Evolutionary conservation across 2,888 invertebrate genomes (phyloP).

Genomic region (Molanna angustata): DNA sequence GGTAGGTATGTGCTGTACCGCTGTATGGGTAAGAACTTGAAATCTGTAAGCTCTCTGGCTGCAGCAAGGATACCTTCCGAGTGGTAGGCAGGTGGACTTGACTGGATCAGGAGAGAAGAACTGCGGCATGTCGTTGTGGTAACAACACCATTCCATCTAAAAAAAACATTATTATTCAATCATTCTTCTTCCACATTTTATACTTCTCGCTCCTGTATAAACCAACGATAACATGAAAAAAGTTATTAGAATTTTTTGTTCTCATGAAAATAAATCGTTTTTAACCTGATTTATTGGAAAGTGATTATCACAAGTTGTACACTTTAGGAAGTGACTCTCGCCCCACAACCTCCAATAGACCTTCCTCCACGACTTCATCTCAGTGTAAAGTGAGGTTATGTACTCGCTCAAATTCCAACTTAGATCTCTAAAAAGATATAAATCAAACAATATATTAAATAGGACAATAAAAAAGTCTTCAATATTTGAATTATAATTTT

Average conservation of each 20-base stretch:
- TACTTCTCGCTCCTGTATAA: too few relatives aligned
- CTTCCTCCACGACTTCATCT: slow-evolving; percentile 82
- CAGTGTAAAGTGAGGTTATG: slow-evolving; percentile 70
- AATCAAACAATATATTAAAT: too few relatives aligned
- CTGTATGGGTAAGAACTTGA: slow-evolving; percentile 64
- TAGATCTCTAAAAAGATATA: slow-evolving; percentile 59
- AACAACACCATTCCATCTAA: slow-evolving; percentile 78
- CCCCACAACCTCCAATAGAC: slow-evolving; percentile 96
- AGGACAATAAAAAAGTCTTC: background rate
- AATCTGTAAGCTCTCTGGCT: slow-evolving; percentile 81
- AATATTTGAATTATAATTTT: background rate
- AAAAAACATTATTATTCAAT: background rate
- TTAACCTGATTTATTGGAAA: slow-evolving; percentile 68
- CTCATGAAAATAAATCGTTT: background rate
- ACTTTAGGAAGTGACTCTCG: slow-evolving; percentile 82
- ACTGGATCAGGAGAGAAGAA: slow-evolving; percentile 69
- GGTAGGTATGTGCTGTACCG: slow-evolving; percentile 43
- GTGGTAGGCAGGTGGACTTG: slow-evolving; percentile 62
- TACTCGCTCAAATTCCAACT: slow-evolving; percentile 81
- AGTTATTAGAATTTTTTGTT: too few relatives aligned
- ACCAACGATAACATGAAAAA: too few relatives aligned
- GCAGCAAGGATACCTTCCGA: slow-evolving; percentile 84
- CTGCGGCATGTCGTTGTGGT: slow-evolving; percentile 75
- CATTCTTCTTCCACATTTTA: too few relatives aligned
- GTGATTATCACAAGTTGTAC: slow-evolving; percentile 72